Conservation (phyloP, 2,113 vertebrate genomes). For the Potamarius usumacintae region DNA sequence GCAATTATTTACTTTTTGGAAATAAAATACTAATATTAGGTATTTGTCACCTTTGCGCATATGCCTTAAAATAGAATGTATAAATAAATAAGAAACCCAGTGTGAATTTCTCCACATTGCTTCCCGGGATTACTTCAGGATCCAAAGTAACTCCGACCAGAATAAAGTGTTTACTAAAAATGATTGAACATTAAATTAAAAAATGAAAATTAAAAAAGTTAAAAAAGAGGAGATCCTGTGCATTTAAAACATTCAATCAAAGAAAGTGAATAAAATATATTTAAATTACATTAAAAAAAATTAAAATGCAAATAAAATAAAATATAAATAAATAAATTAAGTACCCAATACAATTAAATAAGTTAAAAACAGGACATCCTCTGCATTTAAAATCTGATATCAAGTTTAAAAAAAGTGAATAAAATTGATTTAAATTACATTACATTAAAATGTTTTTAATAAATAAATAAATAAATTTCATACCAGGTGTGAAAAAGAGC, state of each 20-base stretch:
- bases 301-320: background rate
- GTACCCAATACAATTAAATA: no score
- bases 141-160: background rate
- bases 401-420: background rate
- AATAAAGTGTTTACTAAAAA: background rate
- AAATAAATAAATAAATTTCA: background rate
- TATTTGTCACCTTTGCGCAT: background rate
- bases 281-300: background rate
- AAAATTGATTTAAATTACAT: background rate
- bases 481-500: background rate
- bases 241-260: background rate
- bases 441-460: background rate
- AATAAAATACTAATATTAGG: background rate
- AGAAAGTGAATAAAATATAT: background rate
- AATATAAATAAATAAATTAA: background rate
- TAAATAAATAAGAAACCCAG: background rate
- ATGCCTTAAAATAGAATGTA: background rate
- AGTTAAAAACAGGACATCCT: no score
- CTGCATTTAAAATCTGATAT: no score
- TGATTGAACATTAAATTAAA: background rate
- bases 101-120: background rate
- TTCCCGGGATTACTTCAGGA: background rate
- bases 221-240: background rate
- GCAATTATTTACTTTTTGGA: background rate
- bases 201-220: background rate